Evolutionary conservation across 2,113 vertebrate genomes (phyloP).

Genomic region (Spilogale gracilis): DNA sequence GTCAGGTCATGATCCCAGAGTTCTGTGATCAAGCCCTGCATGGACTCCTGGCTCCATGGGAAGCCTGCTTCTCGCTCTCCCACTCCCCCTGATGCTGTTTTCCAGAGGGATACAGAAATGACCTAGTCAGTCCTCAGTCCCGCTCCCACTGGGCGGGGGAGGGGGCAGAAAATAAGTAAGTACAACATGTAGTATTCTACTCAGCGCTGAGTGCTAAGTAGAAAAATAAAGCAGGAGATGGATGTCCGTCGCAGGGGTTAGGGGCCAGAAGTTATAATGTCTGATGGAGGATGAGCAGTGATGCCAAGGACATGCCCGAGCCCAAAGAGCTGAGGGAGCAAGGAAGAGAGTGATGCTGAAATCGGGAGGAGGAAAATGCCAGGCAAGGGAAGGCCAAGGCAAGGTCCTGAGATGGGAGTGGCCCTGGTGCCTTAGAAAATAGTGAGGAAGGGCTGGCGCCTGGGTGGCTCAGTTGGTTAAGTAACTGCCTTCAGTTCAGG

Average conservation of each 20-base stretch:
- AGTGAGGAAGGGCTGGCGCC: neutral
- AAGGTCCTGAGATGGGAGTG: neutral
- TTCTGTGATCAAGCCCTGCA: no score
- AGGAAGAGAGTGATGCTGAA: neutral
- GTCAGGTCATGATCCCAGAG: no score
- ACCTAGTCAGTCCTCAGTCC: neutral
- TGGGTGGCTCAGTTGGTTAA: no score
- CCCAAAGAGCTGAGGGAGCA: neutral
- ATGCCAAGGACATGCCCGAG: neutral
- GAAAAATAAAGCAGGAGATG: neutral
- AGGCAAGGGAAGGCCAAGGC: no score
- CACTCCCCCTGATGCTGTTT: neutral
- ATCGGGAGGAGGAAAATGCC: neutral
- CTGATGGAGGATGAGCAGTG: neutral
- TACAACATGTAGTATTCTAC: neutral
- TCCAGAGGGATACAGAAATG: neutral
- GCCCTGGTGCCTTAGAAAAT: neutral
- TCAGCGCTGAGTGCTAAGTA: neutral
- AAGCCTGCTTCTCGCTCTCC: no score
- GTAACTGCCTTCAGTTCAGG: no score
- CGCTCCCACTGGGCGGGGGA: no score
- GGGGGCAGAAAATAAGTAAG: neutral
- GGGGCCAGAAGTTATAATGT: neutral
- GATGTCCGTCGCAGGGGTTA: no score
- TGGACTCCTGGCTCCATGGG: no score